A percentile compares a stretch with the other conserved stretches of the same genome.
phyloP scores from a whole-genome alignment of 2,113 vertebrate species.

The Lanius collurio region DNA sequence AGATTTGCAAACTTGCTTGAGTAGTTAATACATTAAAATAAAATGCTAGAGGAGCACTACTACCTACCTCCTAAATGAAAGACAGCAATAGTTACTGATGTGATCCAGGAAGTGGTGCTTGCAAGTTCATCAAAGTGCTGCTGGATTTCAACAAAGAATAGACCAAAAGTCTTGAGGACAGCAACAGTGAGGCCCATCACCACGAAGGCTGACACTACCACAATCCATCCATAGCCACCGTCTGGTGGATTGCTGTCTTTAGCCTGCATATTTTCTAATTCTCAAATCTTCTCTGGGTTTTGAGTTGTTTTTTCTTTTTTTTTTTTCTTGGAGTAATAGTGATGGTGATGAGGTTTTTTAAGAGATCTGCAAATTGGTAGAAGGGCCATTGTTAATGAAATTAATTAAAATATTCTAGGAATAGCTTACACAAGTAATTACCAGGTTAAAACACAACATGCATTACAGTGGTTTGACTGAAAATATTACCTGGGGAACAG shows the following conservation, averaged over 20 bases:
- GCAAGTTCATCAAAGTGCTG: conserved; percentile 69
- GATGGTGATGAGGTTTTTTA: not conserved
- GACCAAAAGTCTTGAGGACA: conserved; percentile 75
- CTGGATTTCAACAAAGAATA: conserved; percentile 82
- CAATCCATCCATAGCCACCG: conserved; percentile 79
- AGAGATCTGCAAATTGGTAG: conserved; percentile 10
- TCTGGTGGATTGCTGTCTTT: conserved; percentile 36
- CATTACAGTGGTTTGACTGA: not conserved
- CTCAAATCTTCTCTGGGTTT: not conserved
- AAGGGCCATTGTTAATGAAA: not conserved
- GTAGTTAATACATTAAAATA: not conserved
- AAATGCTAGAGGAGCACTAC: not conserved
- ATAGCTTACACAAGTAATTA: not conserved
- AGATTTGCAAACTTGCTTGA: not conserved
- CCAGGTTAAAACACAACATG: not conserved
- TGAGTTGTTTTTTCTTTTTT: not conserved
- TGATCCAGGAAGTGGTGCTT: conserved; percentile 81
- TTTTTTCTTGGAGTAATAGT: not conserved
- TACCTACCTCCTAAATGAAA: conserved; percentile 78
- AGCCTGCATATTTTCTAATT: not conserved
- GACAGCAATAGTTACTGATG: conserved; percentile 69
- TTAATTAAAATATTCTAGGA: not conserved
- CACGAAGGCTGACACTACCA: conserved; percentile 74
- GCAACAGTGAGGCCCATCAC: conserved; percentile 75
- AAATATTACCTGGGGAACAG: not conserved